Percentiles rank a stretch among this genome's conserved stretches.
phyloP scores from a whole-genome alignment of 2,113 vertebrate species.

The Myodes glareolus region DNA sequence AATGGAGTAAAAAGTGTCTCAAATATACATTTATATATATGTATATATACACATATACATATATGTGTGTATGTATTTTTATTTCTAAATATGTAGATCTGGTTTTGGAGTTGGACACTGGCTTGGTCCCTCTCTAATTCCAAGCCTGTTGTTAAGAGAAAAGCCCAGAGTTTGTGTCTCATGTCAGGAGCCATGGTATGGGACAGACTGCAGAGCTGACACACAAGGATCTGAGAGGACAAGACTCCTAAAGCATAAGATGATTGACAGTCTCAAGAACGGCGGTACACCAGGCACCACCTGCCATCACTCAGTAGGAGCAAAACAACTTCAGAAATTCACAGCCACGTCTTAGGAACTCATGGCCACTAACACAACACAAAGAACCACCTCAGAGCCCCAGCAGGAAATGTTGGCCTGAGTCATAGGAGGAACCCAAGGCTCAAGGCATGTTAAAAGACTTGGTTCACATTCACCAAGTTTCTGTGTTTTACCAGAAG shows the following conservation, averaged over 20 bases:
- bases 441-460: neutral
- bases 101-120: too few species aligned
- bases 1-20: neutral
- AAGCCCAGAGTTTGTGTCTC: too few species aligned
- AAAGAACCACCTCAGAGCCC: neutral
- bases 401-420: neutral
- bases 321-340: neutral
- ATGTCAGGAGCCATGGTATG: too few species aligned
- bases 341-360: neutral
- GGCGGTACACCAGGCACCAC: neutral
- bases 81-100: too few species aligned
- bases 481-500: conserved; percentile 16
- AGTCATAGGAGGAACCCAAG: neutral
- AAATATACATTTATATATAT: too few species aligned
- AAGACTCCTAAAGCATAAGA: neutral
- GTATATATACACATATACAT: too few species aligned
- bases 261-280: neutral
- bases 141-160: too few species aligned
- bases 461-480: neutral
- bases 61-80: too few species aligned
- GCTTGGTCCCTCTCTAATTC: too few species aligned
- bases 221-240: neutral
- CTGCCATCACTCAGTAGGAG: neutral
- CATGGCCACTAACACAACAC: neutral
- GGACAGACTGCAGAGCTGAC: neutral